Evolutionary conservation across 2,888 invertebrate species (phyloP), one percentile per base, ranked within the genome.

Genomic region (Gordius sp.): DNA sequence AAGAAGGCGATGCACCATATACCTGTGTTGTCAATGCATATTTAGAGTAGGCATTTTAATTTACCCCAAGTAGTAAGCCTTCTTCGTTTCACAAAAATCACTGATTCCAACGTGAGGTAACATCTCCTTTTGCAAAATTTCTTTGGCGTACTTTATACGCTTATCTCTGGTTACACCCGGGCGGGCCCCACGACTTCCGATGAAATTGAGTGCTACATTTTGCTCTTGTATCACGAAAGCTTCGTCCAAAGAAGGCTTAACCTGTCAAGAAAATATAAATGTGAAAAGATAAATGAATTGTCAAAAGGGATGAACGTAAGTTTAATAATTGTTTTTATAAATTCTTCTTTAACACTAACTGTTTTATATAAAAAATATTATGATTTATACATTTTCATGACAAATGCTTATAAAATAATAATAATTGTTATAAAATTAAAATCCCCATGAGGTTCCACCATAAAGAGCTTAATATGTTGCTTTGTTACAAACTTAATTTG

Each of bases 91-190:
- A 74, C 97, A 97, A 69, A 91, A 93, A 68, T 97, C 93, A 41
- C 91, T 89, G 1, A 97, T 87, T 62, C 97, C 97, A 59, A 97
- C 93, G 72, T 99, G 97, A 0, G 97, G 97, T 64, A 99, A 75
- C 86, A 93, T 89, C 80, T 99, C 97, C 67, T 97, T 97, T 67
- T 97, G 97, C 60, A 99, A 73, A 71, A 99, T 97, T 79, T 99
- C 97, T 67, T 84, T 78, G 0, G 97, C 93, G 72, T 99, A 99
- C 72, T 97, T 93, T 56, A 97, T 86, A 75, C 97, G 80, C 68
- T 89, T 91, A 64, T 97, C 97, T 70, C 89, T 89, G 0, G 93
- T 89, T 0, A 99, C 93, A 68, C 97, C 97, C 4, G 97, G 91
- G 56, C 83, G 76, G 47, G 47, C 47, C 62, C 97, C 93, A 69